Conservation (phyloP, 2,113 vertebrate species). For the Antechinus flavipes region DNA sequence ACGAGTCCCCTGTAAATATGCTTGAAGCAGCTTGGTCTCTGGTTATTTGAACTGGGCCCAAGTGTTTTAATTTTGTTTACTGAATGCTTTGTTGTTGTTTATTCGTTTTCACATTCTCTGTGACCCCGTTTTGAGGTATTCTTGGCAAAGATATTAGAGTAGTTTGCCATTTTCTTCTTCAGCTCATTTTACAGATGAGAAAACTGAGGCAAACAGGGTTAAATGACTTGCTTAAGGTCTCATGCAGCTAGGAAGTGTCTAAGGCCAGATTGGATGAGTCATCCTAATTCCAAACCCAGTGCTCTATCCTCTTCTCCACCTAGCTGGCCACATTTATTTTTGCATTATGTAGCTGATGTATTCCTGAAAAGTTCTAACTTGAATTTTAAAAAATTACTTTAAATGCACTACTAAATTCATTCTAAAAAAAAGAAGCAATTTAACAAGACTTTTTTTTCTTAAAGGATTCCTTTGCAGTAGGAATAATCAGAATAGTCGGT, state of each 20-base stretch:
- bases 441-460: slow-evolving; percentile 10
- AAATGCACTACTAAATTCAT: slow-evolving; percentile 38
- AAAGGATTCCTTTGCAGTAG: slow-evolving; percentile 27
- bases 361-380: slow-evolving; percentile 48
- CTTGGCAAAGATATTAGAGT: not conserved
- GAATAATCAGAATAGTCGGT: not conserved
- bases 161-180: not conserved
- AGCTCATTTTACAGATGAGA: not conserved
- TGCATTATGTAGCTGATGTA: slow-evolving; percentile 20
- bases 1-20: not conserved
- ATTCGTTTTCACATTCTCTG: not conserved
- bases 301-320: too few species aligned
- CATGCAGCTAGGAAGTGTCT: not conserved
- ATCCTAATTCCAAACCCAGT: not conserved
- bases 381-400: slow-evolving; percentile 43
- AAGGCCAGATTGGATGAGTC: not conserved
- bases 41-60: not conserved
- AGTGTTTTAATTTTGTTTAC: not conserved
- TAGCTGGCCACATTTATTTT: not conserved
- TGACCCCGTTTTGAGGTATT: not conserved
- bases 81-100: not conserved
- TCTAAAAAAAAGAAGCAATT: slow-evolving; percentile 26
- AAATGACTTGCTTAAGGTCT: not conserved
- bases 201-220: not conserved
- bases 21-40: not conserved